Base-by-base conservation (phyloP, 2,888 invertebrate genomes). In the Parnassius smintheus region DNA sequence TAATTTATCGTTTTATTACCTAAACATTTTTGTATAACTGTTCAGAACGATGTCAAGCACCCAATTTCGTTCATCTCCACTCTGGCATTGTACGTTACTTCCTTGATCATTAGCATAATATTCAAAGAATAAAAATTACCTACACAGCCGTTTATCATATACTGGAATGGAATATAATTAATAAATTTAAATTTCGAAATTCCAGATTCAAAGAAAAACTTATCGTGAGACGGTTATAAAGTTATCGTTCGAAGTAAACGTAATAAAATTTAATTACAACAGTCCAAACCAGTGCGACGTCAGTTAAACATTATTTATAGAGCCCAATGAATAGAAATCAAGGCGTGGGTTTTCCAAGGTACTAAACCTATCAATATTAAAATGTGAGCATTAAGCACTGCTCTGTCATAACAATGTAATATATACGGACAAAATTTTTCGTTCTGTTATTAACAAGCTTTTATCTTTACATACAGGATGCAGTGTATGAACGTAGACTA, bases 271-370 rank as follows among this genome's bases (percentile, higher is more conserved):
- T 62, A 64, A 62, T 65, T 62, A 63, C 53, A 64, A 57, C 12
- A 49, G 64, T 52, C 53, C 53, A 50, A 53, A 60, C 60, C 53
- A 72, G 69, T 71, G 71, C 66, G 65, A 69, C 68, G 73, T 80
- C 81, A 71, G 77, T 77, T 85, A 82, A 87, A 82, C 74, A 74
- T 84, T 80, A 86, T 87, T 87, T 87, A 88, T 86, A 68, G 75
- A 66, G 68, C 68, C 58, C 73, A 71, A 66, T 67, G 65, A 68
- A 70, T 66, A 68, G 72, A 62, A 53, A 62, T 51, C 61, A 54
- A 64, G 35, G 65, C 65, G 67, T 69, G 66, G 69, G 67, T 57
- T 56, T 65, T 65, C 63, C 58, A 58, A 11, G 48, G 46, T 48
- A 64, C 46, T 52, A 52, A 59, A 58, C 52, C 62, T 62, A 65